Conservation (phyloP, 2,113 vertebrate species). For the Mesembrinibis cayennensis region DNA sequence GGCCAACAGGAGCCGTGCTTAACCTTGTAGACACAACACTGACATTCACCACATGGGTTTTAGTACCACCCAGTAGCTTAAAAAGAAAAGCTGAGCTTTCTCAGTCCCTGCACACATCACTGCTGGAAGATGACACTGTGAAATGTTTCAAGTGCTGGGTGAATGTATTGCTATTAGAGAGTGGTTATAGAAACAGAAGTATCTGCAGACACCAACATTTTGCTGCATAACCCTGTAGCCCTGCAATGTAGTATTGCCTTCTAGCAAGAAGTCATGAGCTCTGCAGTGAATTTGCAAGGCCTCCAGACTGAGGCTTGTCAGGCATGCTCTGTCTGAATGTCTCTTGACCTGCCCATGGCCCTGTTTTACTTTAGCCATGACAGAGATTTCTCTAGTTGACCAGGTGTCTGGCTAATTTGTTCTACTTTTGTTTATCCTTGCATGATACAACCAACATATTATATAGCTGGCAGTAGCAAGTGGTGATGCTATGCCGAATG, state of each 20-base stretch:
- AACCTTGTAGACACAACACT: neutral
- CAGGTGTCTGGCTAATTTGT: neutral
- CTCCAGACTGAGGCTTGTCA: neutral
- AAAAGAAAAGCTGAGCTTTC: neutral
- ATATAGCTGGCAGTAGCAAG: neutral
- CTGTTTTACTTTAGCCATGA: neutral
- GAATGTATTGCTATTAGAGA: neutral
- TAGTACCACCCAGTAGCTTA: neutral
- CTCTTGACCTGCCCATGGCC: neutral
- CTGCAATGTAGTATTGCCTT: neutral
- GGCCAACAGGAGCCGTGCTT: neutral
- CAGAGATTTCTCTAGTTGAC: neutral
- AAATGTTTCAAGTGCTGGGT: neutral
- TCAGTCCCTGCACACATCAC: neutral
- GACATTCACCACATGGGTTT: neutral
- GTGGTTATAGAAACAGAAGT: neutral
- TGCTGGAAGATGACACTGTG: neutral
- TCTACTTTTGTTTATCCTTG: neutral
- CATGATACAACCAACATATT: fast-evolving
- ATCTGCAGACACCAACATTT: neutral
- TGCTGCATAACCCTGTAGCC: neutral
- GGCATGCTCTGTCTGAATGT: neutral
- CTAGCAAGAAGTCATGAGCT: neutral
- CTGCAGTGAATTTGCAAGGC: neutral
- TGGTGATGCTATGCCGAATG: fast-evolving